A percentile compares a stretch with the other conserved stretches of the same genome.
Evolutionary conservation across 2,888 invertebrate species (phyloP).

Genomic region (Aphidoletes aphidimyza): DNA sequence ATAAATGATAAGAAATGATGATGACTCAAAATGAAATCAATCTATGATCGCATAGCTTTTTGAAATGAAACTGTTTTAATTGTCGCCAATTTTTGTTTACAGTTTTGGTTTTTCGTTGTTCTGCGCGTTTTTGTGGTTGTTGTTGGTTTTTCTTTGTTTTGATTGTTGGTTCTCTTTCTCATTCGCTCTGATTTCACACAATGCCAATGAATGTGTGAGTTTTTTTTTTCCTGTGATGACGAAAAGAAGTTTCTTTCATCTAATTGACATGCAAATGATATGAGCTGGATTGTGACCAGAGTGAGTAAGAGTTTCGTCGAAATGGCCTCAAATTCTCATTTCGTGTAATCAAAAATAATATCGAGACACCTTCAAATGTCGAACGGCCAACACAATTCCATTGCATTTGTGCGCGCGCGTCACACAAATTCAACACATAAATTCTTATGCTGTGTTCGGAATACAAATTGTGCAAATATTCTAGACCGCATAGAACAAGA

Average conservation of each 20-base stretch:
- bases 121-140: too few relatives aligned
- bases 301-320: conserved; percentile 8
- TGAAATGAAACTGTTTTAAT: neutral
- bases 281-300: neutral
- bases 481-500: too few relatives aligned
- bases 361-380: neutral
- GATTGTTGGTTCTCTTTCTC: conserved; percentile 1
- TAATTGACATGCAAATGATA: conserved; percentile 7
- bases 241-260: too few relatives aligned
- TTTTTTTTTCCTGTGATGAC: too few relatives aligned
- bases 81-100: neutral
- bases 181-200: neutral
- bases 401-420: too few relatives aligned
- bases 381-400: neutral
- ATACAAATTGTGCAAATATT: conserved; percentile 23
- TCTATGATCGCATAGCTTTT: neutral
- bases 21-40: neutral
- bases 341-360: neutral
- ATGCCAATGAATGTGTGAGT: too few relatives aligned
- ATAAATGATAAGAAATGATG: neutral
- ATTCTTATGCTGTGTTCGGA: too few relatives aligned
- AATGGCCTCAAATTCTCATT: conserved; percentile 28
- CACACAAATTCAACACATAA: too few relatives aligned
- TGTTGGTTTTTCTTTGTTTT: too few relatives aligned
- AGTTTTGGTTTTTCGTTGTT: neutral